phyloP scores from a whole-genome alignment of 2,113 vertebrate species.

The Anoura caudifer region DNA sequence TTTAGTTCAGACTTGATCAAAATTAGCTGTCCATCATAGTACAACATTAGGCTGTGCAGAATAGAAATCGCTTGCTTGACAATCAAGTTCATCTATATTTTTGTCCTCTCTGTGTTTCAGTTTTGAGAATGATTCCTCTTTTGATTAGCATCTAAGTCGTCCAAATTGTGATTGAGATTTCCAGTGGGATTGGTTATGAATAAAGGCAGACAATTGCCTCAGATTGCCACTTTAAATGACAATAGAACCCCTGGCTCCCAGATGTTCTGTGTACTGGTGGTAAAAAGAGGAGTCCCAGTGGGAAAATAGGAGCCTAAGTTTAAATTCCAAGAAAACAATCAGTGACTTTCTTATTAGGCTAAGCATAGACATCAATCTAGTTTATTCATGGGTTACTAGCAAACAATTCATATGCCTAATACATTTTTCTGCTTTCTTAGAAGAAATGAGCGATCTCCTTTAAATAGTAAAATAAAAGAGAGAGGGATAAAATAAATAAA shows the following conservation, averaged over 20 bases:
- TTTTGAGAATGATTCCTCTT: background rate
- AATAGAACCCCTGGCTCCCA: background rate
- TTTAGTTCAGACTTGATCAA: background rate
- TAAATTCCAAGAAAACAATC: slow-evolving; percentile 27
- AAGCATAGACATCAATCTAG: background rate
- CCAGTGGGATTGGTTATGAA: background rate
- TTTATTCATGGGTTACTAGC: background rate
- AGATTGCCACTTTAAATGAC: slow-evolving; percentile 35
- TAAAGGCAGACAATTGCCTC: slow-evolving; percentile 2
- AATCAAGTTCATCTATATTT: slow-evolving; percentile 8
- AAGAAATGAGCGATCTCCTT: background rate
- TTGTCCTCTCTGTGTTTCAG: background rate
- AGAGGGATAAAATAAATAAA: no score
- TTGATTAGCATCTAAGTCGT: background rate
- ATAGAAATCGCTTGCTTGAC: background rate
- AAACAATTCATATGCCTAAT: background rate
- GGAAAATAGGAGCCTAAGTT: background rate
- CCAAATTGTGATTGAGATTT: slow-evolving; percentile 35
- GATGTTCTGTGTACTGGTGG: background rate
- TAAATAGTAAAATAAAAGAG: background rate
- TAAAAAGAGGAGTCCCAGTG: slow-evolving; percentile 9
- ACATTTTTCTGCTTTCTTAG: background rate
- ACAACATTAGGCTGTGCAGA: background rate
- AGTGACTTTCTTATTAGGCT: background rate
- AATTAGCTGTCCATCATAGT: background rate